Evolutionary conservation across 2,888 invertebrate genomes (phyloP), one percentile per base, ranked within the genome.

Genomic region (Leptothorax acervorum): DNA sequence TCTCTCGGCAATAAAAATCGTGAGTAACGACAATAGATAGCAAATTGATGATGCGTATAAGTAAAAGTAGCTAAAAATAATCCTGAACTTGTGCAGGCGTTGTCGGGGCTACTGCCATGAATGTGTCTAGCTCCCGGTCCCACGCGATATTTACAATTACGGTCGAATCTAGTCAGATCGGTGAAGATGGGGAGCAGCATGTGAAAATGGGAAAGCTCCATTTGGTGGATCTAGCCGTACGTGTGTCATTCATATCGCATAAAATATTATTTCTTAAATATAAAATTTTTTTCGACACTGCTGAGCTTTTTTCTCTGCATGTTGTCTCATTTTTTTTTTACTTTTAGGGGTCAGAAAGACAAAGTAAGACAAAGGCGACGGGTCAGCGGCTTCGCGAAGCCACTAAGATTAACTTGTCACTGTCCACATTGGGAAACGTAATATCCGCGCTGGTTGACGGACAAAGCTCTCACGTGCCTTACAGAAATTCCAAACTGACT

Each of bases 141-240:
- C 99, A 99, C 95, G 99, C 99, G 11, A 99, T 99, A 91, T 99
- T 99, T 95, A 99, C 99, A 18, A 98, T 99, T 68, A 99, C 99
- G 0, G 98, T 99, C 65, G 99, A 99, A 95, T 98, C 98, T 87
- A 99, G 99, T 95, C 98, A 98, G 94, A 96, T 97, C 82, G 97
- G 97, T 0, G 96, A 96, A 2, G 98, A 98, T 92, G 98, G 97
- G 2, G 97, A 97, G 93, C 97, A 98, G 92, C 98, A 98, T 93
- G 97, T 99, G 23, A 97, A 98, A 93, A 98, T 98, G 96, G 99
- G 99, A 76, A 99, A 99, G 95, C 96, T 99, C 79, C 99, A 99
- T 95, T 96, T 99, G 73, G 99, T 99, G 0, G 99, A 99, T 95
- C 96, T 99, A 93, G 99, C 99, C 86, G 98, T 98, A 95, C 96